Evolutionary conservation across 2,888 invertebrate genomes (phyloP), one percentile per base, ranked within the genome.

Genomic region (Darwinula stevensoni): DNA sequence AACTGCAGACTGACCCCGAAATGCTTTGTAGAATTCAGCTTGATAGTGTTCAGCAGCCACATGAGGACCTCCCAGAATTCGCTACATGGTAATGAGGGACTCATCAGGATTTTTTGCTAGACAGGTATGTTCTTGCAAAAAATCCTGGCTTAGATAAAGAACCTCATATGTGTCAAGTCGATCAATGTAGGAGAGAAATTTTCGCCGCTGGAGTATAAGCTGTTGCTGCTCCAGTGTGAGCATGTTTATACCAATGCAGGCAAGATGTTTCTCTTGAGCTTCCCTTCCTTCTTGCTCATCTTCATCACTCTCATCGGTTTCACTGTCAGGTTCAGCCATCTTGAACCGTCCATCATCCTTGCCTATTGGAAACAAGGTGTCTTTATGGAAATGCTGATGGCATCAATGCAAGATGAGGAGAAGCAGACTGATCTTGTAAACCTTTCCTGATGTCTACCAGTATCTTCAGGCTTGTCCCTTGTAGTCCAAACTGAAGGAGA

Each of bases 101-200:
- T 14, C 22, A 27, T n/a, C 4, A 34, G 3, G n/a, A 12, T 22
- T 22, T 22, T 22, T 22, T 22, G 22, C 22, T n/a, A n/a, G n/a
- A n/a, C n/a, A n/a, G n/a, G n/a, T n/a, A n/a, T n/a, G n/a, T n/a
- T n/a, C n/a, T n/a, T n/a, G n/a, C n/a, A n/a, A n/a, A n/a, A n/a
- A n/a, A n/a, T n/a, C n/a, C n/a, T n/a, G n/a, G n/a, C n/a, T n/a
- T n/a, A n/a, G n/a, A n/a, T n/a, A n/a, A n/a, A n/a, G n/a, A 42
- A 67, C 65, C 55, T 67, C 67, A 43, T 73, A 73, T 0, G 68
- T 61, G 36, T 57, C 52, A n/a, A 74, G 54, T 37, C 68, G 57
- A 45, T 71, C 67, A 39, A 63, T 54, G 45, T 67, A 71, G 45
- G 63, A 61, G 22, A 72, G 49, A 47, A 73, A 61, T 36, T 64